Conservation (phyloP, 2,113 vertebrate genomes). For the Bostrychus sinensis region DNA sequence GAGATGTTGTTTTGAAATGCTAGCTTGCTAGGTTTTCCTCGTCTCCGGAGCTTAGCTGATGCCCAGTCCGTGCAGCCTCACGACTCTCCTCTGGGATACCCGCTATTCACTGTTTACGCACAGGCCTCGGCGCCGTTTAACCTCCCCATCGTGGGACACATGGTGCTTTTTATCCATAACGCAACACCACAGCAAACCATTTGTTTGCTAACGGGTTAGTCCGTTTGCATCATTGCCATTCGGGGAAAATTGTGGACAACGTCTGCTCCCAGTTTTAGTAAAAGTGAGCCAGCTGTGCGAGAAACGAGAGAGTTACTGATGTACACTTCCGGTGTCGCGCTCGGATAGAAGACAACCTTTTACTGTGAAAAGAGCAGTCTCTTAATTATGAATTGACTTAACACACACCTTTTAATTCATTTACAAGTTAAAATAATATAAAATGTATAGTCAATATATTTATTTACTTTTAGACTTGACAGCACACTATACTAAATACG, state of each 20-base stretch:
- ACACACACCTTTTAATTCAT: too few relatives aligned
- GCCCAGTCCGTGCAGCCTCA: slow-evolving; percentile 51
- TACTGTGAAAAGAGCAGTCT: slow-evolving; percentile 3
- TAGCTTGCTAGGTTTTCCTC: slow-evolving; percentile 52
- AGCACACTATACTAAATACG: background rate
- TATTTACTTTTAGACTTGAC: background rate
- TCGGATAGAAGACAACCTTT: background rate
- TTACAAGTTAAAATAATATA: too few relatives aligned
- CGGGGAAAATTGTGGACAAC: slow-evolving; percentile 46
- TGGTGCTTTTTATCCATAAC: slow-evolving; percentile 20
- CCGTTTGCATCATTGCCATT: slow-evolving; percentile 35
- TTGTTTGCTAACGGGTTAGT: slow-evolving; percentile 20
- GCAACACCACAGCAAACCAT: slow-evolving; percentile 3
- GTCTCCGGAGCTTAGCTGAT: slow-evolving; percentile 28
- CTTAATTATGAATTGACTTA: slow-evolving; percentile 1
- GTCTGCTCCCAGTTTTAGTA: slow-evolving; percentile 59
- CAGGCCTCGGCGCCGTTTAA: slow-evolving; percentile 3
- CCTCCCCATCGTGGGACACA: slow-evolving; percentile 42
- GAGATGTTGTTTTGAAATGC: slow-evolving; percentile 10
- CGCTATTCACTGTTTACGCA: slow-evolving; percentile 21
- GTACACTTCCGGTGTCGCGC: background rate
- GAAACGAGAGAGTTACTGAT: slow-evolving; percentile 5
- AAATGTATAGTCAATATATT: too few relatives aligned
- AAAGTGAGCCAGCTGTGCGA: slow-evolving; percentile 58
- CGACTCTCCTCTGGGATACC: slow-evolving; percentile 54